Conservation (phyloP, 2,797 vertebrate species). For the Poeciliopsis presidionis region DNA sequence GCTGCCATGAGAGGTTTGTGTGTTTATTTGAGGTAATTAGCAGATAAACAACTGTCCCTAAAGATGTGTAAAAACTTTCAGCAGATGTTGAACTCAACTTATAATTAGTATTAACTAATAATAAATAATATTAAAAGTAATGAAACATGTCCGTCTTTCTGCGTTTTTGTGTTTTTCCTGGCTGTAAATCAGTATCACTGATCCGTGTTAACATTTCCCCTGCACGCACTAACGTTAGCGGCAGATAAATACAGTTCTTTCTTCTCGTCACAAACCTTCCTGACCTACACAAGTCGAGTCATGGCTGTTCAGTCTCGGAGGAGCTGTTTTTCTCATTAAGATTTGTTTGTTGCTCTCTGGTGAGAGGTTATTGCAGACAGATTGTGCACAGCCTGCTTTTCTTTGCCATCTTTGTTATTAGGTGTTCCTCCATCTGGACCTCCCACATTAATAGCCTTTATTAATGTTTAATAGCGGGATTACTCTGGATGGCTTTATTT, state of each 20-base stretch:
- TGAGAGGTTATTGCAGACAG: conserved; percentile 23
- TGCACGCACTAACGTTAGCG: conserved; percentile 5
- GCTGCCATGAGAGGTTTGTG: neutral
- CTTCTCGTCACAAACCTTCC: neutral
- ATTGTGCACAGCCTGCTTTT: conserved; percentile 25
- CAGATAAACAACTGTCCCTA: neutral
- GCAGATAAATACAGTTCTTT: neutral
- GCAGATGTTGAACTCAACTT: neutral
- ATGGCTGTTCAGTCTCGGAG: neutral
- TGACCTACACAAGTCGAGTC: neutral
- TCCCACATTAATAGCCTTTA: conserved; percentile 58
- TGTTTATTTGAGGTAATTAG: neutral
- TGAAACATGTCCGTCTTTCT: neutral
- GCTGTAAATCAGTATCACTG: conserved; percentile 29
- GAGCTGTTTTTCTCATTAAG: conserved; percentile 11
- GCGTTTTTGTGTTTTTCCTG: conserved; percentile 7
- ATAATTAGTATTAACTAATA: conserved; percentile 2
- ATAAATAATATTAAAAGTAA: conserved; percentile 41
- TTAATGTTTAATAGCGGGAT: conserved; percentile 68
- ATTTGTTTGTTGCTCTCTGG: conserved; percentile 10
- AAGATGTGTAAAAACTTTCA: neutral
- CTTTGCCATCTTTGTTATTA: conserved; percentile 41
- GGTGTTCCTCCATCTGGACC: conserved; percentile 47
- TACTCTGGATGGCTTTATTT: conserved; percentile 50
- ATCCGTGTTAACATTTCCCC: conserved; percentile 25